These are phyloP conservation scores for Notodonta ziczac DNA, from an alignment of 2,888 invertebrate genomes.

Conservation along the genomic window DNA sequence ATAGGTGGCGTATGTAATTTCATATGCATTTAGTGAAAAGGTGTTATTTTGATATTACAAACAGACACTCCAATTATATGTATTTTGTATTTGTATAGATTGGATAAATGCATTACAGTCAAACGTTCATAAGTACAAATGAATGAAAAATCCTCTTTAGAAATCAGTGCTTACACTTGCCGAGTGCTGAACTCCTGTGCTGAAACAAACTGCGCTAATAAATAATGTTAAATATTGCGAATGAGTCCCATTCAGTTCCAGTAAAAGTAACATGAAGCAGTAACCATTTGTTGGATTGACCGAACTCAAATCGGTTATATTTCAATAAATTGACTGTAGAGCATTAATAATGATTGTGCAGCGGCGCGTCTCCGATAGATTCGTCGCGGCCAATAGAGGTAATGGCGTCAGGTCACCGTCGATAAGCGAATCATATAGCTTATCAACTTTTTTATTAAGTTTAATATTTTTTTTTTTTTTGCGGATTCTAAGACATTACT, in stretches of 20 bases:
- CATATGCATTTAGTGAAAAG: too few relatives aligned
- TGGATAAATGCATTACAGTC: too few relatives aligned
- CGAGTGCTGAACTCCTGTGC: not conserved
- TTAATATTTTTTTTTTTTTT: too few relatives aligned
- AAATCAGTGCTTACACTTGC: too few relatives aligned
- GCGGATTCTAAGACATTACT: too few relatives aligned
- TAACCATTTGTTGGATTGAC: not conserved
- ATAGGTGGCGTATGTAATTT: too few relatives aligned
- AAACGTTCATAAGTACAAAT: too few relatives aligned
- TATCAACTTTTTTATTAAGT: too few relatives aligned
- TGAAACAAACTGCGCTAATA: not conserved
- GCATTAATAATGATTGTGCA: not conserved
- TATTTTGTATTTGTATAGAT: too few relatives aligned
- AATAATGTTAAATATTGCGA: not conserved
- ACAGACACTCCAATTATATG: too few relatives aligned
- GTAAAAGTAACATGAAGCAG: not conserved
- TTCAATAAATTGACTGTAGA: not conserved
- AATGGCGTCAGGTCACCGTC: not conserved
- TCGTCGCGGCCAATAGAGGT: not conserved
- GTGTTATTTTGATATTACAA: too few relatives aligned
- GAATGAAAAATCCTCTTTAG: too few relatives aligned
- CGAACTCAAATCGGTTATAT: not conserved
- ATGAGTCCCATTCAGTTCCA: not conserved
- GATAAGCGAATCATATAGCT: not conserved
- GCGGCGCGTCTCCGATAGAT: not conserved